Percentiles rank a stretch among this genome's conserved stretches.
phyloP scores from a whole-genome alignment of 2,888 invertebrate genomes.

The Onchidella celtica region DNA sequence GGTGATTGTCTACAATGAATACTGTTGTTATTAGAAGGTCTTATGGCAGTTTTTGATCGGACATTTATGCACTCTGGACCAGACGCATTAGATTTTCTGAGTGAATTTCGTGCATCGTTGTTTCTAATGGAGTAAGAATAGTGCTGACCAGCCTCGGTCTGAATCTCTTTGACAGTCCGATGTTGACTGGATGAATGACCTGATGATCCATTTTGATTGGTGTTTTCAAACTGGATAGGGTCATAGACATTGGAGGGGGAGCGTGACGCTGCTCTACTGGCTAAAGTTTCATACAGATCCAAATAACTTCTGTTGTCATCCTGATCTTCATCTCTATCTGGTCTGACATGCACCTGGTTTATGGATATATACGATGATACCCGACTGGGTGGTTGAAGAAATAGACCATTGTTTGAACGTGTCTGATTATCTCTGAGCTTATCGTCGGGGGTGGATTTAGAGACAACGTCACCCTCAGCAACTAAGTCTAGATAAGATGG shows the following conservation, averaged over 20 bases:
- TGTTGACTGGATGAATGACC: not conserved
- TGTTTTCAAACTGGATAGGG: not conserved
- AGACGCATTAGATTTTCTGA: no score
- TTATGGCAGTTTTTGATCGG: no score
- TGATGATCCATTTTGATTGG: not conserved
- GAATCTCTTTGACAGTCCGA: not conserved
- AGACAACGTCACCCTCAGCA: not conserved
- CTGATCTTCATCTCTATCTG: not conserved
- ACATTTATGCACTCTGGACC: no score
- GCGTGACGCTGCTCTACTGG: constrained; percentile 29
- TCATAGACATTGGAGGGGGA: constrained; percentile 42
- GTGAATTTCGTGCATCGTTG: not conserved
- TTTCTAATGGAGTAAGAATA: no score
- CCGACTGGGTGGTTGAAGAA: not conserved
- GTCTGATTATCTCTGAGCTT: not conserved
- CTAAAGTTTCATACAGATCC: constrained; percentile 34
- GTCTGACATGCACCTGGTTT: constrained; percentile 1
- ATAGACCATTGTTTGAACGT: not conserved
- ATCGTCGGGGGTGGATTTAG: no score
- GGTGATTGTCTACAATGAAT: no score
- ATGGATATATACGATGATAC: not conserved
- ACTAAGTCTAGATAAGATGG: constrained; percentile 33
- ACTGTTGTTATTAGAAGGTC: no score
- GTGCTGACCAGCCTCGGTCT: no score
- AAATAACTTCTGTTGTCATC: constrained; percentile 20